Conservation (phyloP, 2,113 vertebrate species). For the Pteruthius melanotis region DNA sequence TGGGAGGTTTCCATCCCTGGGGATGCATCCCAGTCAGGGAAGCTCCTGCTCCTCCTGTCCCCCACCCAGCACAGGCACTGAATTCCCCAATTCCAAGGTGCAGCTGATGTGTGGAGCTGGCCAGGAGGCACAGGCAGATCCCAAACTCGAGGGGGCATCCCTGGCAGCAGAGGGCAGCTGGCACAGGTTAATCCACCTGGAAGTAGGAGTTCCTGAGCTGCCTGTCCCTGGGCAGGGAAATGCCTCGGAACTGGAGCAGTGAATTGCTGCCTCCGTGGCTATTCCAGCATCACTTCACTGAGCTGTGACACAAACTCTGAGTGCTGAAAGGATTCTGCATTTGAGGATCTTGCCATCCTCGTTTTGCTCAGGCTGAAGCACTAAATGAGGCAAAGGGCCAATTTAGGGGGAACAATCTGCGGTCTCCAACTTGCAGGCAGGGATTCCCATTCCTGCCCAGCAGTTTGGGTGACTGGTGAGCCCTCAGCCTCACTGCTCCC, state of each 20-base stretch:
- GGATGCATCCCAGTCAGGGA: not conserved
- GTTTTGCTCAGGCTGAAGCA: not conserved
- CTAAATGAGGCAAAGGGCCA: not conserved
- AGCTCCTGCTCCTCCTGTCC: not conserved
- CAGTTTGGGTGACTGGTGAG: not conserved
- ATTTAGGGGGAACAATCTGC: not conserved
- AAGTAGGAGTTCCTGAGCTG: not conserved
- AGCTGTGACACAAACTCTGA: not conserved
- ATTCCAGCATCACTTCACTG: not conserved
- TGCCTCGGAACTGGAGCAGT: not conserved
- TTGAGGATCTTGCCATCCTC: not conserved
- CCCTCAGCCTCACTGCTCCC: not conserved
- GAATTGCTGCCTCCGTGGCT: not conserved
- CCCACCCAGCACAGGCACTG: not conserved
- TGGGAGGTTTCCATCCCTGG: not conserved
- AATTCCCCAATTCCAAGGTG: not conserved
- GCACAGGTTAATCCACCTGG: not conserved
- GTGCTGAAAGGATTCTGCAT: not conserved
- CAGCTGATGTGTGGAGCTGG: not conserved
- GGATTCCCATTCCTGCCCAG: rapidly evolving
- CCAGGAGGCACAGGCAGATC: not conserved
- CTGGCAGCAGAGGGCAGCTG: not conserved
- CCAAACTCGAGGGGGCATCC: not conserved
- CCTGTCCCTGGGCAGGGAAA: not conserved
- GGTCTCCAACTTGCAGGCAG: not conserved